These are phyloP conservation scores for Erannis defoliaria DNA, from an alignment of 2,888 invertebrate genomes.

Conservation along the genomic window DNA sequence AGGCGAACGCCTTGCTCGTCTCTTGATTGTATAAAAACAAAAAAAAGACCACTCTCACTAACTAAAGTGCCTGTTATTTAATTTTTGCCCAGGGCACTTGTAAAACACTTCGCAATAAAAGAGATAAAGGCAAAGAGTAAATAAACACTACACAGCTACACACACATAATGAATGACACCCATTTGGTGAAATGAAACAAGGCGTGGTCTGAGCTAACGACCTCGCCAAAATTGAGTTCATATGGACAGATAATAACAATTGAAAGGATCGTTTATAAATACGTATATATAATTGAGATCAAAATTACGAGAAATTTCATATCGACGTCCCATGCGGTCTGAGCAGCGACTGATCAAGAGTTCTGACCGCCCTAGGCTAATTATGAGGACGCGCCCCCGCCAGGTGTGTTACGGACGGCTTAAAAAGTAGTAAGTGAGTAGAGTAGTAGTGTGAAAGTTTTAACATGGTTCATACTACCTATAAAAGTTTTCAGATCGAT, in stretches of 20 bases:
- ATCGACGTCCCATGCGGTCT: constrained; percentile 7
- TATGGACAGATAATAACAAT: constrained; percentile 28
- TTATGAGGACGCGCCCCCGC: no score
- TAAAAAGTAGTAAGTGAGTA: no score
- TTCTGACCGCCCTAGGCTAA: no score
- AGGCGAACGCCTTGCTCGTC: no score
- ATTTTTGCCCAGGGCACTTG: constrained; percentile 2
- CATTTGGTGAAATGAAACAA: constrained; percentile 35
- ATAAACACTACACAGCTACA: constrained; percentile 13
- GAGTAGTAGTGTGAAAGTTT: no score
- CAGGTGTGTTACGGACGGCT: no score
- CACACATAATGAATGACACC: constrained; percentile 24
- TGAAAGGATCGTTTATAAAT: constrained; percentile 21
- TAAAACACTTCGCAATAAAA: constrained; percentile 17
- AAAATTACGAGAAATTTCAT: constrained; percentile 45
- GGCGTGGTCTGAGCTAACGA: constrained; percentile 44
- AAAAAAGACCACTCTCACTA: no score
- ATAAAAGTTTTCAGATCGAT: no score
- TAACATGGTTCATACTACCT: no score
- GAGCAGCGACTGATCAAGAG: no score
- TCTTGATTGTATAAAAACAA: neutral
- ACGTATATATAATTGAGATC: constrained; percentile 49
- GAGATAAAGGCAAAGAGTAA: constrained; percentile 19
- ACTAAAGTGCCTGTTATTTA: neutral
- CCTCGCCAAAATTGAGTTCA: constrained; percentile 41